Conservation (phyloP, 2,797 vertebrate genomes). For the Typhlichthys eigenmanni region DNA sequence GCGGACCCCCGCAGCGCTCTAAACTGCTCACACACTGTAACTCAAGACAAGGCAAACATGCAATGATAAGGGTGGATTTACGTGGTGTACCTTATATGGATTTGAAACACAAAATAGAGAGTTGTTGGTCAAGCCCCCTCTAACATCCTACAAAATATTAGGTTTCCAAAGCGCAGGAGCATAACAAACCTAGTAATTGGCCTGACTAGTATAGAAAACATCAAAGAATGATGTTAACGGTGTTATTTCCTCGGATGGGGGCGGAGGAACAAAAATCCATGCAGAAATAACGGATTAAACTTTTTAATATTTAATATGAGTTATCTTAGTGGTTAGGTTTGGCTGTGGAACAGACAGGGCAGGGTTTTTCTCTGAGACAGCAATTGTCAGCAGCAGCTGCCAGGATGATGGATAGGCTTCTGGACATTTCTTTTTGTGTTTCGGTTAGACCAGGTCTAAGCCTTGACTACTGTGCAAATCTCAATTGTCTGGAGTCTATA, state of each 20-base stretch:
- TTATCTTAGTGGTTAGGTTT: slow-evolving; percentile 27
- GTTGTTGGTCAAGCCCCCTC: too few relatives aligned
- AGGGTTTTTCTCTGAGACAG: slow-evolving; percentile 49
- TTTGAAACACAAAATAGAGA: too few relatives aligned
- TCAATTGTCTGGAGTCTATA: slow-evolving; percentile 3
- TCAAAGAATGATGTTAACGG: background rate
- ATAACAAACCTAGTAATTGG: too few relatives aligned
- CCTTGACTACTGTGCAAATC: slow-evolving; percentile 12
- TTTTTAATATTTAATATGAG: slow-evolving; percentile 18
- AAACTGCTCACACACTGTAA: slow-evolving; percentile 48
- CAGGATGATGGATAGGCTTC: slow-evolving; percentile 22
- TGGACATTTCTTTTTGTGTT: background rate
- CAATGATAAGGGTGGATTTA: slow-evolving; percentile 7
- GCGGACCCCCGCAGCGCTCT: slow-evolving; percentile 41
- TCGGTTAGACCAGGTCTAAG: slow-evolving; percentile 42
- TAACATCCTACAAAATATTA: too few relatives aligned
- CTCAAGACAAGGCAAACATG: slow-evolving; percentile 31
- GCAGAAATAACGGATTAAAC: too few relatives aligned
- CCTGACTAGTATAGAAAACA: background rate
- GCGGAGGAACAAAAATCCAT: too few relatives aligned
- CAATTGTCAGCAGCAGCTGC: slow-evolving; percentile 61
- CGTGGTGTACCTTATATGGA: too few relatives aligned
- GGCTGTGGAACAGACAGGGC: slow-evolving; percentile 40
- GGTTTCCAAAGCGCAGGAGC: too few relatives aligned
- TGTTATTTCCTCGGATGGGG: too few relatives aligned